Evolutionary conservation across 2,797 vertebrate genomes (phyloP).

Genomic region (Helicolenus hilgendorfi): DNA sequence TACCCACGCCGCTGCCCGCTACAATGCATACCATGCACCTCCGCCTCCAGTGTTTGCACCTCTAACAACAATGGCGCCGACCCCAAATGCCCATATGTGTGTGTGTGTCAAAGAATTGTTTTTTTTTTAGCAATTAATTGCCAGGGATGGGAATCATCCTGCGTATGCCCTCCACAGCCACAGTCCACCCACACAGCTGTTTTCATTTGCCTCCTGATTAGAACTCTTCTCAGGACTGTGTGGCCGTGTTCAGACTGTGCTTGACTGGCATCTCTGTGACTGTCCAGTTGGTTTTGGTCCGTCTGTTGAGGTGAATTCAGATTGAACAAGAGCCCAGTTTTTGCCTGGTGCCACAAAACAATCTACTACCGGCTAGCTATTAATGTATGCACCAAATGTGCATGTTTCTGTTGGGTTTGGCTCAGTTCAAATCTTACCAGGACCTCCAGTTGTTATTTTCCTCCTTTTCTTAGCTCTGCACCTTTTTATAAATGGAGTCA

Average conservation of each 20-base stretch:
- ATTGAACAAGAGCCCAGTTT: not conserved
- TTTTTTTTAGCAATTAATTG: slow-evolving; percentile 8
- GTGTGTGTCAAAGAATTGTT: too few species aligned
- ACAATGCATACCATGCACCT: too few species aligned
- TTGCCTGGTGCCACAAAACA: not conserved
- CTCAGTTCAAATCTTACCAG: not conserved
- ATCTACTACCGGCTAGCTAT: not conserved
- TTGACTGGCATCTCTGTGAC: slow-evolving; percentile 23
- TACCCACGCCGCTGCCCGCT: too few species aligned
- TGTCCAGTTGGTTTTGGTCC: not conserved
- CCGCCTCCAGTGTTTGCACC: too few species aligned
- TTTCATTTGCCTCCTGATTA: slow-evolving; percentile 13
- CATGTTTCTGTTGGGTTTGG: not conserved
- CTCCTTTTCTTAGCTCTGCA: not conserved
- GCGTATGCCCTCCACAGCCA: slow-evolving; percentile 14
- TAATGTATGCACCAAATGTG: not conserved
- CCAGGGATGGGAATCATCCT: slow-evolving; percentile 29
- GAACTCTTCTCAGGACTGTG: slow-evolving; percentile 9
- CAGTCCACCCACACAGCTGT: slow-evolving; percentile 35
- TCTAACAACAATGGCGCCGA: too few species aligned
- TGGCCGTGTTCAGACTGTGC: not conserved
- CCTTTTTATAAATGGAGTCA: not conserved
- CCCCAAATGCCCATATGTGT: too few species aligned
- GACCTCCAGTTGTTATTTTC: not conserved
- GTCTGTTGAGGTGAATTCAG: slow-evolving; percentile 3